phyloP scores from a whole-genome alignment of 2,113 vertebrate genomes.

The Sebastes fasciatus region DNA sequence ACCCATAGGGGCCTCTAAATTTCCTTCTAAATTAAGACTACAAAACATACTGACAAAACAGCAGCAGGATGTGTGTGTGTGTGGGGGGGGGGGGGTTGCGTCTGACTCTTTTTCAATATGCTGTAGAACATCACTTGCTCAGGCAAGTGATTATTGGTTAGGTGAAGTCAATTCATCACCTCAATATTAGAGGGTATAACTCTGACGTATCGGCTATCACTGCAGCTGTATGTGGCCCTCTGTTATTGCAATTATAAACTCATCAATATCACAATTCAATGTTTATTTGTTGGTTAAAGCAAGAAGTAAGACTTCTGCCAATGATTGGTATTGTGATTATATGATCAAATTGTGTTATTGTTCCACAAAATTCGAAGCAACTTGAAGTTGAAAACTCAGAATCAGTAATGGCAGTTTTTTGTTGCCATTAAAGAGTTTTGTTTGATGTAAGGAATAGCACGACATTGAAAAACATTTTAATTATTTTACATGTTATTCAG shows the following conservation, averaged over 20 bases:
- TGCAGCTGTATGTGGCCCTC: neutral
- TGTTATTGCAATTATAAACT: neutral
- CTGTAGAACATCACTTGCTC: neutral
- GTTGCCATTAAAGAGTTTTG: too few relatives aligned
- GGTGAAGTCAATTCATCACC: constrained; percentile 30
- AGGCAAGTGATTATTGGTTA: constrained; percentile 11
- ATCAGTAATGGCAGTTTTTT: neutral
- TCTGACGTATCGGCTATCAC: neutral
- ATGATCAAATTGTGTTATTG: neutral
- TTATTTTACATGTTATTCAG: too few relatives aligned
- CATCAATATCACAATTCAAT: constrained; percentile 2
- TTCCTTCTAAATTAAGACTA: constrained; percentile 38
- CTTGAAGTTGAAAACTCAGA: neutral
- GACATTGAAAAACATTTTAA: too few relatives aligned
- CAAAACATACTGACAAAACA: constrained; percentile 10
- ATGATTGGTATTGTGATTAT: neutral
- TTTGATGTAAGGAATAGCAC: too few relatives aligned
- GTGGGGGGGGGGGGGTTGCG: neutral
- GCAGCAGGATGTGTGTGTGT: constrained; percentile 18
- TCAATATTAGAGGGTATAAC: neutral
- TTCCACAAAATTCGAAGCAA: neutral
- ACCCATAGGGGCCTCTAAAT: constrained; percentile 22
- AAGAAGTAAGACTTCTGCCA: neutral
- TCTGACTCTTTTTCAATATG: constrained; percentile 19
- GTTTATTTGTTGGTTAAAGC: neutral